Evolutionary conservation across 1,140 invertebrate species (phyloP).

Genomic region (Eumaeus atala): DNA sequence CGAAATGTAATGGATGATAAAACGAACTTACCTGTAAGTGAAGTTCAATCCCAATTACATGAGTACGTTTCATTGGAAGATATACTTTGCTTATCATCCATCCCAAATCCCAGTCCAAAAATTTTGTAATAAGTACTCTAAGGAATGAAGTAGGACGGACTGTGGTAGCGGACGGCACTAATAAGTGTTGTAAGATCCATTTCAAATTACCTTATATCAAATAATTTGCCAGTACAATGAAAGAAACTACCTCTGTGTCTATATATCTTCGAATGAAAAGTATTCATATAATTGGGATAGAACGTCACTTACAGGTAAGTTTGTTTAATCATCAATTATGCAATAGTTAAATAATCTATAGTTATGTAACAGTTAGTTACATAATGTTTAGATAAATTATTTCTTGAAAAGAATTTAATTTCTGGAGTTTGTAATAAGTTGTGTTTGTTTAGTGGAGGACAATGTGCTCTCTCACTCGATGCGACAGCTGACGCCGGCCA

Average conservation of each 20-base stretch:
- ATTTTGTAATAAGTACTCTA: too few relatives aligned
- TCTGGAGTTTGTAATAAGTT: background rate
- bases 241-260: too few relatives aligned
- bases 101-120: too few relatives aligned
- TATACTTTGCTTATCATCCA: too few relatives aligned
- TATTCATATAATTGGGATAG: background rate
- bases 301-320: slow-evolving; percentile 15
- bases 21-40: slow-evolving; percentile 17
- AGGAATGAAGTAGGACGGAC: too few relatives aligned
- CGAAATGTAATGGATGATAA: slow-evolving; percentile 18
- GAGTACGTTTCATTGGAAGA: background rate
- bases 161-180: too few relatives aligned
- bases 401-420: background rate
- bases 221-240: too few relatives aligned
- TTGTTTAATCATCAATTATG: slow-evolving; percentile 19
- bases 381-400: too few relatives aligned
- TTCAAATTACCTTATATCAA: too few relatives aligned
- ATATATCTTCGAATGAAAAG: background rate
- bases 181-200: too few relatives aligned
- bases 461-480: slow-evolving; percentile 49
- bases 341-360: too few relatives aligned
- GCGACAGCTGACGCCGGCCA: slow-evolving; percentile 54
- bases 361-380: too few relatives aligned
- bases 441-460: slow-evolving; percentile 49
- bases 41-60: slow-evolving; percentile 3